Evolutionary conservation across 2,113 vertebrate genomes (phyloP), one percentile per base, ranked within the genome.

Genomic region (Piaya cayana): DNA sequence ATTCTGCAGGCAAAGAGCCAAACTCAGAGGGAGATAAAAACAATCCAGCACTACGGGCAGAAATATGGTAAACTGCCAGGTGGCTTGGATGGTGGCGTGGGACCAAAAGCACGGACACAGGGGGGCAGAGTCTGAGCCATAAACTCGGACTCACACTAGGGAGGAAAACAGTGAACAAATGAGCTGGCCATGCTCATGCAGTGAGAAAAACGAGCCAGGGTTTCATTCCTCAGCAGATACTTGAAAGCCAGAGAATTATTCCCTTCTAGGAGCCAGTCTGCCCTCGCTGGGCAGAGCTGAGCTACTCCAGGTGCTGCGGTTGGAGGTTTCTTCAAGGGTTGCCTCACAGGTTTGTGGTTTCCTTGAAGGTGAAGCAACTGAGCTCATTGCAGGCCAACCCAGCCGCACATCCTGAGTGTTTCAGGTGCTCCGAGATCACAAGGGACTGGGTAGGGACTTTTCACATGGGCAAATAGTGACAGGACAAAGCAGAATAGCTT

Each of bases 1-100:
- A 78, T 88, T 94, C 87, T 70, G 64, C 52, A 71, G 93, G 89
- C 92, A 83, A 77, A 39, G 55, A 93, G 90, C 87, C 92, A 77
- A 95, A 77, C 47, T 90, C 76, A 83, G 90, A 90, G 43, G 68
- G 71, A 95, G 82, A 82, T 55, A 70, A 83, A 82, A 95, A 59
- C 18, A 92, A 90, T 39, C 72, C 79, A 81, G 75, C 56, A 67
- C 59, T 17, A 43, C 63, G 74, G 79, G 68, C 42, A 96, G 82
- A 74, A 82, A 85, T 20, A 37, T 39, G 72, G 76, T 77, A 81
- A 92, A 56, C 60, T 94, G 95, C 76, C 91, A 95, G 72, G 43
- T 78, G 88, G 90, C 94, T 49, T 63, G 83, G 80, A 86, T 59
- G 37, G 76, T 92, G 91, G 92, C 86, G 80, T 47, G 86, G 88